Conservation (phyloP, 2,888 invertebrate genomes). For the Epistrophe eligans region DNA sequence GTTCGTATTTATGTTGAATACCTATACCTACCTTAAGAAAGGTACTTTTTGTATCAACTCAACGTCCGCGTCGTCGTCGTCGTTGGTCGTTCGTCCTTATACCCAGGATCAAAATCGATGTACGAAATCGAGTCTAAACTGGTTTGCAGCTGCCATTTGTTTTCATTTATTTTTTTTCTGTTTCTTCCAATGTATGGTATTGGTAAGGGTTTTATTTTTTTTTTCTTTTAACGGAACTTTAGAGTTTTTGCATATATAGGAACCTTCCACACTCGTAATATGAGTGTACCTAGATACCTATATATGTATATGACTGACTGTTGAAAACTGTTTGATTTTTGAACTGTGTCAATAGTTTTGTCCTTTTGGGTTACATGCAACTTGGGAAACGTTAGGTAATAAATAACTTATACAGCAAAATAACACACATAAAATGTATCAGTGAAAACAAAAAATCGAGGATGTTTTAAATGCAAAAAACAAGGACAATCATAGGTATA, state of each 20-base stretch:
- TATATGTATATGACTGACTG: neutral
- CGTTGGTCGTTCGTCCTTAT: neutral
- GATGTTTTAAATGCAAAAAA: too few relatives aligned
- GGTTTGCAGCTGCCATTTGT: slow-evolving; percentile 65
- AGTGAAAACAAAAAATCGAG: too few relatives aligned
- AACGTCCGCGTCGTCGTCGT: neutral
- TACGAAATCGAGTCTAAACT: slow-evolving; percentile 52
- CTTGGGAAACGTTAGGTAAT: neutral
- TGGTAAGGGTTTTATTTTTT: neutral
- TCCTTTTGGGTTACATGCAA: slow-evolving; percentile 9
- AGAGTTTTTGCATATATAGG: slow-evolving; percentile 51
- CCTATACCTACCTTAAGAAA: neutral
- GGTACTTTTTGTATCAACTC: slow-evolving; percentile 1
- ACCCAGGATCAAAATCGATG: slow-evolving; percentile 57
- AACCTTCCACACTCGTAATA: neutral
- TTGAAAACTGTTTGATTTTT: slow-evolving; percentile 39
- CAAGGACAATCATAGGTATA: too few relatives aligned
- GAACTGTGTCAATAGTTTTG: slow-evolving; percentile 62
- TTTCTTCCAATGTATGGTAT: neutral
- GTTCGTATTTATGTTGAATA: slow-evolving; percentile 22
- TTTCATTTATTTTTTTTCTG: slow-evolving; percentile 20
- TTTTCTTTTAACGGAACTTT: slow-evolving; percentile 29
- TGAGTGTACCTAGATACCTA: neutral
- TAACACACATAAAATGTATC: too few relatives aligned
- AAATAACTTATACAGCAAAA: slow-evolving; percentile 11